A percentile compares a stretch with the other conserved stretches of the same genome.
Conservation (phyloP, 2,797 vertebrate species). For the Pithecia hirsuta region DNA sequence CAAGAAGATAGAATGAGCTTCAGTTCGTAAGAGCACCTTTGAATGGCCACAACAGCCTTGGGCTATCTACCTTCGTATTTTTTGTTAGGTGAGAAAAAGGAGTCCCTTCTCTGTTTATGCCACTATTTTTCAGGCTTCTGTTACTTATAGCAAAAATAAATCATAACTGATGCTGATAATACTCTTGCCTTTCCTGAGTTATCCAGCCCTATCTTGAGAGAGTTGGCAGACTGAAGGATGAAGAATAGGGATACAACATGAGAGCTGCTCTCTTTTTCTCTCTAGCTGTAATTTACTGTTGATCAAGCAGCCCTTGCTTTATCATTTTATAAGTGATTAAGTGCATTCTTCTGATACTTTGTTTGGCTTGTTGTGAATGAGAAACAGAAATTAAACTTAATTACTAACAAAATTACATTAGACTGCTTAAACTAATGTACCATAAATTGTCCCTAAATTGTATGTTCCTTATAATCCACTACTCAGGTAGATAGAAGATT, state of each 20-base stretch:
- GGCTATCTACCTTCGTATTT: not conserved
- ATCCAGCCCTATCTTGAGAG: slow-evolving; percentile 16
- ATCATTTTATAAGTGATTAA: slow-evolving; percentile 20
- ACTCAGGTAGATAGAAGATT: not conserved
- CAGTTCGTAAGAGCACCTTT: not conserved
- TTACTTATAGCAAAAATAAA: slow-evolving; percentile 10
- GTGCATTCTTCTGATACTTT: slow-evolving; percentile 29
- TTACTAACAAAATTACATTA: slow-evolving; percentile 43
- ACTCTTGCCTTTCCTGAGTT: not conserved
- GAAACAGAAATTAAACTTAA: slow-evolving; percentile 45
- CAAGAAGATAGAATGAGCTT: not conserved
- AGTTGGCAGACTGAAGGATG: not conserved
- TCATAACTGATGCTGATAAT: not conserved
- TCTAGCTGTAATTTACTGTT: not conserved
- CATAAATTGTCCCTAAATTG: slow-evolving; percentile 17
- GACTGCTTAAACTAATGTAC: slow-evolving; percentile 30
- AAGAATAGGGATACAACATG: not conserved
- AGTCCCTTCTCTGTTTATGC: not conserved
- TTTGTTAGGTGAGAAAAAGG: not conserved
- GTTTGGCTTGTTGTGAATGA: slow-evolving; percentile 20
- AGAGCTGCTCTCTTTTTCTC: not conserved
- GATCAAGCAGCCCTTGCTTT: not conserved
- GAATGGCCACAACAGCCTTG: not conserved
- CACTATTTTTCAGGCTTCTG: not conserved
- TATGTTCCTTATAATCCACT: slow-evolving; percentile 17